Percentiles rank a stretch among this genome's conserved stretches.
phyloP scores from a whole-genome alignment of 2,888 invertebrate species.

The Lithodes maja region DNA sequence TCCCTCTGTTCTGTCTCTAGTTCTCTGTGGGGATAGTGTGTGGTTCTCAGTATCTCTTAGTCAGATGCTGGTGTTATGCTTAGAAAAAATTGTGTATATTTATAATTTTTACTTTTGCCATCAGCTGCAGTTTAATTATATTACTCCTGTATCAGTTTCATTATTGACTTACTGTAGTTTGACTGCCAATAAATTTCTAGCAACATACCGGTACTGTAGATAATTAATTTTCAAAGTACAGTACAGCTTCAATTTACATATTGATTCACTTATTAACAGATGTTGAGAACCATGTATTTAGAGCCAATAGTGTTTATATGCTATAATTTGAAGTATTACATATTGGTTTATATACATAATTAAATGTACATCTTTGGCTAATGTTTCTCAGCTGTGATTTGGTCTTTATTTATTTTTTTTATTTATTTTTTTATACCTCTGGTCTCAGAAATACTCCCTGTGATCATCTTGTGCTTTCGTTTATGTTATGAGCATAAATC shows the following conservation, averaged over 20 bases:
- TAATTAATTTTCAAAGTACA: no score
- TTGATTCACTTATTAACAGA: slow-evolving; percentile 1
- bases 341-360: slow-evolving; percentile 23
- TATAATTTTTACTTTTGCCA: no score
- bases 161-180: no score
- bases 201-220: no score
- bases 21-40: background rate
- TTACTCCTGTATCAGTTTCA: no score
- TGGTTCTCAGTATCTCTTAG: background rate
- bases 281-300: slow-evolving; percentile 14
- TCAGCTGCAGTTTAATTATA: no score
- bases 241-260: no score
- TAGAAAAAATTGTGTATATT: no score
- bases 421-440: background rate
- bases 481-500: slow-evolving; percentile 3
- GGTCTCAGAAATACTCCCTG: slow-evolving; percentile 10
- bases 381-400: slow-evolving; percentile 13
- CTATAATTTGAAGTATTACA: slow-evolving; percentile 6
- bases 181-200: no score
- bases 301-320: background rate
- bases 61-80: no score
- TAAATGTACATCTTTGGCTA: slow-evolving; percentile 7
- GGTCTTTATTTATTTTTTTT: background rate
- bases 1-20: background rate
- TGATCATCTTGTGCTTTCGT: background rate